Evolutionary conservation across 2,797 vertebrate species (phyloP).

Genomic region (Lutjanus campechanus): DNA sequence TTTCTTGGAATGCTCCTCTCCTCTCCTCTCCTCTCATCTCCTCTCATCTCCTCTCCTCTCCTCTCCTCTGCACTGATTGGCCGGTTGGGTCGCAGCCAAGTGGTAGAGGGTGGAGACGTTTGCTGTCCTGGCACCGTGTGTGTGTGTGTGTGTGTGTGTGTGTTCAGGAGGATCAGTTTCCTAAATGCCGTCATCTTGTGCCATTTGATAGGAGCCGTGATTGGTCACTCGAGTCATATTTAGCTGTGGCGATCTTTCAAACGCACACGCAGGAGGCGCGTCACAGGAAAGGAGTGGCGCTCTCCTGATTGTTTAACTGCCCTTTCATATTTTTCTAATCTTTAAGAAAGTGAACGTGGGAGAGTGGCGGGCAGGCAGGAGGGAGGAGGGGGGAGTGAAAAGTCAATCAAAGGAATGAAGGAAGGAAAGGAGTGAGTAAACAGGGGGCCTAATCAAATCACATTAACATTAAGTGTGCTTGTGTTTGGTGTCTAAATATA

Average conservation of each 20-base stretch:
- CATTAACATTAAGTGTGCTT: conserved; percentile 29
- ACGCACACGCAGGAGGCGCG: conserved; percentile 4
- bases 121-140: conserved; percentile 4
- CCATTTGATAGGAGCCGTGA: conserved; percentile 55
- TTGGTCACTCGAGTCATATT: conserved; percentile 59
- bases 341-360: conserved; percentile 47
- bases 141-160: not conserved
- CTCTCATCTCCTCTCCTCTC: conserved; percentile 7
- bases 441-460: conserved; percentile 37
- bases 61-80: conserved; percentile 19
- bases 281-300: conserved; percentile 75
- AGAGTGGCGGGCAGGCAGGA: not conserved
- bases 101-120: conserved; percentile 26
- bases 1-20: not conserved
- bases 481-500: conserved; percentile 54
- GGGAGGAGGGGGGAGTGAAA: conserved; percentile 43
- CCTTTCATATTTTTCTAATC: conserved; percentile 69
- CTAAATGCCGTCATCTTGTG: conserved; percentile 49
- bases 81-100: conserved; percentile 20
- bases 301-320: conserved; percentile 66
- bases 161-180: conserved; percentile 50
- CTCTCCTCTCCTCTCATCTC: not conserved
- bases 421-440: conserved; percentile 62
- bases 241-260: conserved; percentile 56
- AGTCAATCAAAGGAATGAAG: conserved; percentile 61